phyloP scores from a whole-genome alignment of 2,113 vertebrate genomes.

The Ciconia boyciana region DNA sequence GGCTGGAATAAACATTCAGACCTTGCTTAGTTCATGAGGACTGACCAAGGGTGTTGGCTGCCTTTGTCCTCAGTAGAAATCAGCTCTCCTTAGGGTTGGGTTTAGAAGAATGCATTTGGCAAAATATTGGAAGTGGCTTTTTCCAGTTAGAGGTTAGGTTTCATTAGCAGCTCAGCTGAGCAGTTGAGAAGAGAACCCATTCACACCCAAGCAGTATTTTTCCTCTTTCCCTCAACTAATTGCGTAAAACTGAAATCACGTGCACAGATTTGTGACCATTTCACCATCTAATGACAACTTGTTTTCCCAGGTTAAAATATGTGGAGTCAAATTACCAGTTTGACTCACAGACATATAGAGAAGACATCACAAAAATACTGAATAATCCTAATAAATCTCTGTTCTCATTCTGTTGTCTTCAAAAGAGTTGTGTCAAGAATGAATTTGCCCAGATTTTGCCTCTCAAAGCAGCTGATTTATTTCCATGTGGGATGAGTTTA shows the following conservation, averaged over 20 bases:
- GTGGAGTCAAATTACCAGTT: background rate
- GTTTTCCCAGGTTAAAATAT: background rate
- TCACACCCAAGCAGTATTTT: background rate
- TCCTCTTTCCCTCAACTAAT: background rate
- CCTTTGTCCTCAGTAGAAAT: background rate
- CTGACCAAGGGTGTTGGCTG: background rate
- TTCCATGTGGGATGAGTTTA: background rate
- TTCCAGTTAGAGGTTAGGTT: background rate
- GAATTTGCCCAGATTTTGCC: background rate
- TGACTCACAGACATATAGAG: background rate
- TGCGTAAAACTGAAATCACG: background rate
- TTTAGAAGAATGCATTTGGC: constrained; percentile 7
- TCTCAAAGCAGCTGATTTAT: background rate
- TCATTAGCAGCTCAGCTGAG: background rate
- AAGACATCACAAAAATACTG: background rate
- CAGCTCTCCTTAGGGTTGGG: background rate
- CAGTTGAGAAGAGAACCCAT: background rate
- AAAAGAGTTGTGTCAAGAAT: background rate
- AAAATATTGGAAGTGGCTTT: background rate
- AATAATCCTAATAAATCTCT: background rate
- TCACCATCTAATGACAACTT: background rate
- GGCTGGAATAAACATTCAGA: background rate
- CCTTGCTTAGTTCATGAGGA: background rate
- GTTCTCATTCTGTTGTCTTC: background rate
- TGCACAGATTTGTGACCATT: background rate